These are phyloP conservation scores for Drosophila monieri DNA, from an alignment of 2,888 invertebrate species.

Conservation along the genomic window DNA sequence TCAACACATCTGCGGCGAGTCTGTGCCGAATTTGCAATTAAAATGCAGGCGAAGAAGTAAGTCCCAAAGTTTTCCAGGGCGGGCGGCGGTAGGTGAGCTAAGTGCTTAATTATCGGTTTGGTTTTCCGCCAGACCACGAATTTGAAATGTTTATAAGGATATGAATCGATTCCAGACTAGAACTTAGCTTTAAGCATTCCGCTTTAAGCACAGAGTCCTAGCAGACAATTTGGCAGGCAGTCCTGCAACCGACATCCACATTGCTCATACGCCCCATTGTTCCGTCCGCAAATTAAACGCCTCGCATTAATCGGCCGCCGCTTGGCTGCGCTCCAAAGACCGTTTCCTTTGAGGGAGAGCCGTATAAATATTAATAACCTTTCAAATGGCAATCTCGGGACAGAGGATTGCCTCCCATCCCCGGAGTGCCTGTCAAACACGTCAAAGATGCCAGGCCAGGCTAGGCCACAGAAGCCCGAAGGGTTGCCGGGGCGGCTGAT, in stretches of 20 bases:
- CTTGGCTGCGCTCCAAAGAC: slow-evolving; percentile 10
- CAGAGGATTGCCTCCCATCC: background rate
- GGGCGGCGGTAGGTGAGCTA: background rate
- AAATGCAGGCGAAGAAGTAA: slow-evolving; percentile 25
- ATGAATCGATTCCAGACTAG: slow-evolving; percentile 2
- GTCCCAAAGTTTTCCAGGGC: background rate
- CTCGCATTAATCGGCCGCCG: slow-evolving; percentile 34
- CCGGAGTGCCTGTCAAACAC: slow-evolving; percentile 64
- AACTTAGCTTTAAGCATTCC: background rate
- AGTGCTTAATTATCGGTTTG: slow-evolving; percentile 15
- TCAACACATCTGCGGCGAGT: slow-evolving; percentile 47
- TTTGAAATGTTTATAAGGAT: slow-evolving; percentile 4
- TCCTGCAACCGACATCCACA: slow-evolving; percentile 25
- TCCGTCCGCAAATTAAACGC: slow-evolving; percentile 45
- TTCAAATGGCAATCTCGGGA: slow-evolving; percentile 55
- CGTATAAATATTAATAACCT: slow-evolving; percentile 74
- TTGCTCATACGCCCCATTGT: slow-evolving; percentile 50
- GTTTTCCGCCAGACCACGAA: slow-evolving; percentile 4
- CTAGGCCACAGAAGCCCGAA: slow-evolving; percentile 1
- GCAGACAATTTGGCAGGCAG: slow-evolving; percentile 13
- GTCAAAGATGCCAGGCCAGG: slow-evolving; percentile 57
- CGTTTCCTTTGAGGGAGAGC: slow-evolving; percentile 52
- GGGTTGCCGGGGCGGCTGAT: slow-evolving; percentile 5
- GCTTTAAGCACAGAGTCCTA: background rate
- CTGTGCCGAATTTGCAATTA: slow-evolving; percentile 50